Percentiles rank a stretch among this genome's conserved stretches.
These are phyloP conservation scores for Urocynchramus pylzowi DNA, from an alignment of 2,113 vertebrate species.

Conservation along the genomic window DNA sequence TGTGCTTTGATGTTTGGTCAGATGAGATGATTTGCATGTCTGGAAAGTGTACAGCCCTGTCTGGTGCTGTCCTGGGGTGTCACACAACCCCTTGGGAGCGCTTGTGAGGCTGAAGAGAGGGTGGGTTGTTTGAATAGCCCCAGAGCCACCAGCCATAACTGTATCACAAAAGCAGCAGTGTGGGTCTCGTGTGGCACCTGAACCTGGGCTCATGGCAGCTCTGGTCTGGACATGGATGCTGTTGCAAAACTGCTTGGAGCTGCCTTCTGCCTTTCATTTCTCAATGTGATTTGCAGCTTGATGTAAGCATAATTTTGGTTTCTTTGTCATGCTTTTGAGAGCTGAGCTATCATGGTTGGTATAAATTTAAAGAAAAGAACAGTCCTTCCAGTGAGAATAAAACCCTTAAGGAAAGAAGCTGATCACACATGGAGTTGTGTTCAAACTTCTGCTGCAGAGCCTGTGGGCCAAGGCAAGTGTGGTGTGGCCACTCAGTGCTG, in stretches of 20 bases:
- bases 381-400: neutral
- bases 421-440: neutral
- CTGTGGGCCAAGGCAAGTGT: neutral
- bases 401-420: neutral
- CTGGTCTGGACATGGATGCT: neutral
- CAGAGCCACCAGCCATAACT: neutral
- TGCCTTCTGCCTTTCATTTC: neutral
- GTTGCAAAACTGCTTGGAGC: neutral
- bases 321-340: neutral
- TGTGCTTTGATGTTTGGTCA: constrained; percentile 1
- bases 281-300: neutral
- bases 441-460: neutral
- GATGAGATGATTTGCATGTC: neutral
- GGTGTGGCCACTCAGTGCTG: neutral
- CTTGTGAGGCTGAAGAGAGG: neutral
- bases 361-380: neutral
- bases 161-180: fast-evolving
- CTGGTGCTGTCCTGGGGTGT: neutral
- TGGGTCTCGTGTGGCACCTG: neutral
- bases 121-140: neutral
- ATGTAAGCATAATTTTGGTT: neutral
- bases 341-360: neutral
- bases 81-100: neutral
- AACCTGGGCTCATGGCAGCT: neutral
- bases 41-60: neutral